Evolutionary conservation across 2,797 vertebrate species (phyloP), one percentile per base, ranked within the genome.

Genomic region (Brachyalestes nurse): DNA sequence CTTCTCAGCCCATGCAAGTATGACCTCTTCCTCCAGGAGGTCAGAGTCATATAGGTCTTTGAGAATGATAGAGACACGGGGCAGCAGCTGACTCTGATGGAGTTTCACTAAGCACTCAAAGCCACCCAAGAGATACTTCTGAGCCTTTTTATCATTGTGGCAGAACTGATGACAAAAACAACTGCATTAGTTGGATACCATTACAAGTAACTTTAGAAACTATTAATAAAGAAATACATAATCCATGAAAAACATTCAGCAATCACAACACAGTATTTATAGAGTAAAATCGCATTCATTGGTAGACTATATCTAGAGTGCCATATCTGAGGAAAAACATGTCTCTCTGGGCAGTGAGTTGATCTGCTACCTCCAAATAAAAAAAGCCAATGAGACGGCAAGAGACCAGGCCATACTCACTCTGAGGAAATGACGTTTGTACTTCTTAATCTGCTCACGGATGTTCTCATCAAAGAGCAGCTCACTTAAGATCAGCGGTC

Each of bases 101-200:
- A 99, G 96, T 86, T 96, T 97, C 80, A 99, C 97, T 66, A 99
- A 95, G 84, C 98, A 99, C 92, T 99, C 98, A 6, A 99, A 96
- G 5, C 98, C 98, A 80, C 98, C 97, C 86, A 99, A 88, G 71
- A 99, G 94, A 85, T 99, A 99, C 87, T 97, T 95, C 88, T 99
- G 98, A 86, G 98, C 97, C 83, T 98, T 99, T 90, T 98, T 99
- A 92, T 98, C 98, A 92, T 98, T 98, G 92, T 98, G 97, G 90
- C 97, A 99, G 90, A 99, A 99, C 98, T 99, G 87, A 0, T 61
- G 21, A 16, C 0, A 47, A 42, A 74, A 10, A 19, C 61, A 21
- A n/a, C 2, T 16, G 38, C 1, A 25, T 72, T 58, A 77, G 23
- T 55, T 53, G 28, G 23, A 72, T 7, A 53, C 25, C 13, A 23